phyloP scores from a whole-genome alignment of 2,797 vertebrate species.

The Rhinichthys osculus region DNA sequence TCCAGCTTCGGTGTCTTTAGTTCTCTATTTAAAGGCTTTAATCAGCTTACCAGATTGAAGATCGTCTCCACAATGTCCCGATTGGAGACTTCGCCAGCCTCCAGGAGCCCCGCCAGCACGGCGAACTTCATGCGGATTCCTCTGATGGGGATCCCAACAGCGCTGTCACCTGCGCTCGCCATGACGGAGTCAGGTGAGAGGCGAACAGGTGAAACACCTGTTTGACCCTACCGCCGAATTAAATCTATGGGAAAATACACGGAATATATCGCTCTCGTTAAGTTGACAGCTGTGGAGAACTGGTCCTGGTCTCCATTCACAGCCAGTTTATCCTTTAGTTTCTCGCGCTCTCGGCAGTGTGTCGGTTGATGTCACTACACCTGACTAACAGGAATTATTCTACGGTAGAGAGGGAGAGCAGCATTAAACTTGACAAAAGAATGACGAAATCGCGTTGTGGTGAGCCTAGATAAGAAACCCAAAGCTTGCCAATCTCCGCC shows the following conservation, averaged over 20 bases:
- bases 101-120: slow-evolving; percentile 89
- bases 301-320: slow-evolving; percentile 69
- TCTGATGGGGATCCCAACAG: slow-evolving; percentile 89
- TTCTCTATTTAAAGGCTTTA: slow-evolving; percentile 50
- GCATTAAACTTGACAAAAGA: slow-evolving; percentile 17
- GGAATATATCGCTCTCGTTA: slow-evolving; percentile 62
- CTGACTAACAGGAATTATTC: slow-evolving; percentile 28
- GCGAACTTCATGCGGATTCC: slow-evolving; percentile 97
- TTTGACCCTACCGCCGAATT: slow-evolving; percentile 69
- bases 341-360: not conserved
- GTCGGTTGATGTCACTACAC: slow-evolving; percentile 25
- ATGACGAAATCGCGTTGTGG: not conserved
- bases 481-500: not conserved
- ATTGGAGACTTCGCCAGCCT: slow-evolving; percentile 94
- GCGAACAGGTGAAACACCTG: slow-evolving; percentile 76
- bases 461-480: not conserved
- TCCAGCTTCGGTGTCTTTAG: not conserved
- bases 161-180: slow-evolving; percentile 83
- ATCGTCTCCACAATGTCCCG: slow-evolving; percentile 95
- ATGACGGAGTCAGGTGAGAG: slow-evolving; percentile 75
- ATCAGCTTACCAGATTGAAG: slow-evolving; percentile 96
- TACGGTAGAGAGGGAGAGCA: slow-evolving; percentile 1
- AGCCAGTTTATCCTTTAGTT: slow-evolving; percentile 15
- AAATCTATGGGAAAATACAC: slow-evolving; percentile 53
- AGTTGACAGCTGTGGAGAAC: slow-evolving; percentile 58